A percentile compares a stretch with the other conserved stretches of the same genome.
Conservation (phyloP, 2,888 invertebrate species). For the Andrena praecox region DNA sequence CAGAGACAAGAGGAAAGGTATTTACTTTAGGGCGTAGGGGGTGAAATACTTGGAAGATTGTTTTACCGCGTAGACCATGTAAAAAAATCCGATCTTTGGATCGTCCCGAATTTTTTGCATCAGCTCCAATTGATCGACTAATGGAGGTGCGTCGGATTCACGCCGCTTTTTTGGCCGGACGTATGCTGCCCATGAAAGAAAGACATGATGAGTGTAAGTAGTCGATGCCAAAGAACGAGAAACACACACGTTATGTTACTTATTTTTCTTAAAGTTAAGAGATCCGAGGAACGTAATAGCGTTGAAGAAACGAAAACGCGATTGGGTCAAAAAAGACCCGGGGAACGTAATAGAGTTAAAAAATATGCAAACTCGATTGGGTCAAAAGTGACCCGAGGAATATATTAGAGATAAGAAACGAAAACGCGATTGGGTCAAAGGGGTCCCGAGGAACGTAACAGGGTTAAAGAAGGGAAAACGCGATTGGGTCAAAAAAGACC, state of each 20-base stretch:
- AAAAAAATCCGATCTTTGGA: conserved; percentile 89
- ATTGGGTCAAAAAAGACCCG: too few relatives aligned
- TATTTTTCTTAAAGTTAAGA: not conserved
- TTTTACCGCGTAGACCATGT: conserved; percentile 91
- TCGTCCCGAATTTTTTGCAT: conserved; percentile 86
- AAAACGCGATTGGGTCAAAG: too few relatives aligned
- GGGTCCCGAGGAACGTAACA: too few relatives aligned
- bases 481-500: too few relatives aligned
- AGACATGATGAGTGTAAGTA: not conserved
- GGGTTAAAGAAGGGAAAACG: too few relatives aligned
- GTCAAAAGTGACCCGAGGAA: too few relatives aligned
- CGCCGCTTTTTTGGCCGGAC: conserved; percentile 42
- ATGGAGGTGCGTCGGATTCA: conserved; percentile 65
- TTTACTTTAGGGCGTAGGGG: conserved; percentile 91
- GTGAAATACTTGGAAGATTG: conserved; percentile 90
- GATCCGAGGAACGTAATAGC: too few relatives aligned
- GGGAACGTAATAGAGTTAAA: too few relatives aligned
- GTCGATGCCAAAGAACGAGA: too few relatives aligned
- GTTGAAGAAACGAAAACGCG: too few relatives aligned
- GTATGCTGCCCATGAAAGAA: conserved; percentile 35
- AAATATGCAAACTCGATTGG: too few relatives aligned
- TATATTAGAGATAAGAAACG: too few relatives aligned
- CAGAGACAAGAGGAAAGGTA: not conserved
- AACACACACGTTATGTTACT: not conserved
- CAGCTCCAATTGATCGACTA: conserved; percentile 85